Base-by-base conservation (phyloP, 2,888 invertebrate genomes). In the Hyposoter dolosus region DNA sequence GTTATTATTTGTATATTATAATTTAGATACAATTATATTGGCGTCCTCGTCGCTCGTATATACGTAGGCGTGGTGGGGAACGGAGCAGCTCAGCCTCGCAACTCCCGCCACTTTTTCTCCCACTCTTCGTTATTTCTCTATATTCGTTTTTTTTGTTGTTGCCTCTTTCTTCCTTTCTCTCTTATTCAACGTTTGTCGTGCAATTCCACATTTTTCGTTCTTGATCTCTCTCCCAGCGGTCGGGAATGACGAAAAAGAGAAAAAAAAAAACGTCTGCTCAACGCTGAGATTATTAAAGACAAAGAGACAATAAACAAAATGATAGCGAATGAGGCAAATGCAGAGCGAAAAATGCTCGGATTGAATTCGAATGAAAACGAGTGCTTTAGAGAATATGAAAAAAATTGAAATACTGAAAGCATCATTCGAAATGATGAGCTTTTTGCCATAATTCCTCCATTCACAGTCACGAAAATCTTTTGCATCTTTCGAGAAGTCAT, bases 1-100 rank as follows among this genome's bases (percentile, higher is more conserved):
- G 93, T 93, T 94, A 94, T 94, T 94, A 94, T 94, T 93, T 94
- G 93, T 93, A 94, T 94, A 94, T 94, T 94, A 93, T 94, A 93
- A 94, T 94, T 93, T 93, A 93, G 93, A 93, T 92, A 94, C 93
- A 94, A 94, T 94, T 94, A 94, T 93, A 93, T 93, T 86, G 86
- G 89, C 84, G 90, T 93, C 93, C 89, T 92, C 88, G 91, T 93
- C 89, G 89, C 87, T 81, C 89, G 85, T 85, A 84, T 72, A 80
- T 68, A 88, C 85, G 85, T 78, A 83, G 87, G 82, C 85, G 84
- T 83, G 85, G 80, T 40, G 83, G 80, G 85, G 56, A 77, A 28
- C 43, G 19, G 74, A 50, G 65, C 43, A 28, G 17, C 72, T n/a
- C 81, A 86, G 53, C 81, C 83, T 82, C 83, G 83, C 68, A 68